Percentiles rank a stretch among this genome's conserved stretches.
phyloP scores from a whole-genome alignment of 2,888 invertebrate species.

The Congeria kusceri region DNA sequence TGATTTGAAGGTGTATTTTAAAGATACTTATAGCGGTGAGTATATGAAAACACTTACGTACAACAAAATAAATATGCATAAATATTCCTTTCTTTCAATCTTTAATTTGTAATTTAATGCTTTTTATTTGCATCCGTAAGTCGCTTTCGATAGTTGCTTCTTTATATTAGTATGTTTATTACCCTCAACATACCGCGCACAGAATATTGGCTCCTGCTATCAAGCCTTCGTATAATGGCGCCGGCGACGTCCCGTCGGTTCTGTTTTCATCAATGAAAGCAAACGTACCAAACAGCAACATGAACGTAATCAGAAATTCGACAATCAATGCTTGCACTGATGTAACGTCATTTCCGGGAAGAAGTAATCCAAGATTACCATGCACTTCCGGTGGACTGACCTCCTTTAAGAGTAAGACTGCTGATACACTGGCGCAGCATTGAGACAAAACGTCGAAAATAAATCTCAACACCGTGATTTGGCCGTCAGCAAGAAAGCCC shows the following conservation, averaged over 20 bases:
- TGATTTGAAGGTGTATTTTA: too few species aligned
- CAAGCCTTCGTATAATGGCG: slow-evolving; percentile 74
- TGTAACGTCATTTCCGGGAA: slow-evolving; percentile 64
- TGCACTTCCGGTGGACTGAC: slow-evolving; percentile 59
- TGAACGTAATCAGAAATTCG: slow-evolving; percentile 71
- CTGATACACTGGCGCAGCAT: slow-evolving; percentile 65
- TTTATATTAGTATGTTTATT: too few species aligned
- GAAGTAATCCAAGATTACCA: slow-evolving; percentile 66
- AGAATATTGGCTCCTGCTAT: slow-evolving; percentile 72
- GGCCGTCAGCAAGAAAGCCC: slow-evolving; percentile 59
- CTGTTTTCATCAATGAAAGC: slow-evolving; percentile 69
- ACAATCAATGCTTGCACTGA: slow-evolving; percentile 65
- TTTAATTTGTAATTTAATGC: too few species aligned
- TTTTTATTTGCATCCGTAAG: too few species aligned
- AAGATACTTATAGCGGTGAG: too few species aligned
- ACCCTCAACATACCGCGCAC: slow-evolving; percentile 71
- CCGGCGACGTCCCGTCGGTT: slow-evolving; percentile 65
- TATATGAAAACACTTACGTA: too few species aligned
- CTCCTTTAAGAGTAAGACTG: slow-evolving; percentile 60
- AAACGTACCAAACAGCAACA: slow-evolving; percentile 68
- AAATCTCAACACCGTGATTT: slow-evolving; percentile 56
- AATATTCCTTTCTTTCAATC: too few species aligned
- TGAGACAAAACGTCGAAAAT: slow-evolving; percentile 69
- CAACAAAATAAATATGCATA: too few species aligned
- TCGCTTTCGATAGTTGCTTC: too few species aligned